Conservation (phyloP, 2,797 vertebrate species). For the Macroramphosus scolopax region DNA sequence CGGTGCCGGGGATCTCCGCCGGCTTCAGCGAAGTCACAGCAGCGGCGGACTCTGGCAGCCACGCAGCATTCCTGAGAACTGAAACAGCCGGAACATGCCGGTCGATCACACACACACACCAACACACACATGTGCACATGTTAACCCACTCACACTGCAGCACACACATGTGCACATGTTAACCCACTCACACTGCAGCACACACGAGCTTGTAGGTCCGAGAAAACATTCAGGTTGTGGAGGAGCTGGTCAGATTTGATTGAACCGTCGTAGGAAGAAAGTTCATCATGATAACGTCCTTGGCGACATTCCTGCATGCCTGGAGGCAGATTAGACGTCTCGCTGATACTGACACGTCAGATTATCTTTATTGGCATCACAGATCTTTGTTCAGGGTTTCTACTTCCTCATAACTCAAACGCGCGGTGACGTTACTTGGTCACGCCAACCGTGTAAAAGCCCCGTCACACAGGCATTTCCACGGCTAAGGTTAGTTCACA, state of each 20-base stretch:
- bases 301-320: slow-evolving; percentile 26
- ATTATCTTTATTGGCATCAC: too few species aligned
- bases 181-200: not conserved
- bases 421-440: too few species aligned
- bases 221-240: too few species aligned
- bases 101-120: slow-evolving; percentile 23
- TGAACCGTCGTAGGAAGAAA: not conserved
- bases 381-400: too few species aligned
- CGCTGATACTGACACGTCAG: too few species aligned
- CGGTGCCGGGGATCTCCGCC: slow-evolving; percentile 58
- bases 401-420: too few species aligned
- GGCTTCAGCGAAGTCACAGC: slow-evolving; percentile 65
- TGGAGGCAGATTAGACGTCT: not conserved
- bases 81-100: slow-evolving; percentile 32
- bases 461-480: too few species aligned
- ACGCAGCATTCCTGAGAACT: slow-evolving; percentile 58
- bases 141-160: slow-evolving; percentile 4
- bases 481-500: too few species aligned
- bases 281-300: slow-evolving; percentile 28
- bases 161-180: too few species aligned
- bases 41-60: slow-evolving; percentile 50
- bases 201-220: too few species aligned
- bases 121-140: slow-evolving; percentile 10
- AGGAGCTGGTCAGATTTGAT: too few species aligned
- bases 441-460: too few species aligned